Evolutionary conservation across 2,797 vertebrate genomes (phyloP).

Genomic region (Oreonectes daqikongensis): DNA sequence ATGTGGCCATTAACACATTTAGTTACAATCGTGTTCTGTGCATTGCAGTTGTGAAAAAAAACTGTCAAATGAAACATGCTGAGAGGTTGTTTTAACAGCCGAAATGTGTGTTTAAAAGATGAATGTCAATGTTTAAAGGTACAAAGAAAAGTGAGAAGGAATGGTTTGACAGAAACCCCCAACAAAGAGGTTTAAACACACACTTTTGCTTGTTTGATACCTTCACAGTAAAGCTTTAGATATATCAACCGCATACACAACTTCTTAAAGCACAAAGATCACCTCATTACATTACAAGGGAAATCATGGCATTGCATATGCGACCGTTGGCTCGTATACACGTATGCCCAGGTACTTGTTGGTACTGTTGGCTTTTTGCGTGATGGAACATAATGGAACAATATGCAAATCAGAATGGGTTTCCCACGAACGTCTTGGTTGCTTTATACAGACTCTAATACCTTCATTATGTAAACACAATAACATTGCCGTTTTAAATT

Average conservation of each 20-base stretch:
- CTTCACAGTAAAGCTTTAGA: constrained; percentile 4
- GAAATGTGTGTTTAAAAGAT: no score
- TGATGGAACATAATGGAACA: background rate
- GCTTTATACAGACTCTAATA: background rate
- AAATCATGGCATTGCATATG: background rate
- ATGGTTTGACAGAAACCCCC: constrained; percentile 32
- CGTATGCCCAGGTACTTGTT: no score
- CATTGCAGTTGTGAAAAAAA: background rate
- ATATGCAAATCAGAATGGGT: background rate
- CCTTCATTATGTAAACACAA: background rate
- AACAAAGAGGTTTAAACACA: constrained; percentile 23
- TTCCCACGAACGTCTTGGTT: background rate
- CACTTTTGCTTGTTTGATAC: constrained; percentile 24
- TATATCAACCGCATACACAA: constrained; percentile 13
- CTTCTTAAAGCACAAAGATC: background rate
- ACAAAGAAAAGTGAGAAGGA: no score
- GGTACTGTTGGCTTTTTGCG: no score
- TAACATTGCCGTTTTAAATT: background rate
- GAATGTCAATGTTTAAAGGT: no score
- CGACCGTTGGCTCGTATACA: background rate
- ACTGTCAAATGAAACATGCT: constrained; percentile 9
- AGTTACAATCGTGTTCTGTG: background rate
- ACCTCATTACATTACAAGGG: constrained; percentile 2
- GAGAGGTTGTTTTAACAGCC: background rate
- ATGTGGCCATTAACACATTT: constrained; percentile 3